Evolutionary conservation across 1,140 invertebrate species (phyloP).

Genomic region (Procambarus clarkii): DNA sequence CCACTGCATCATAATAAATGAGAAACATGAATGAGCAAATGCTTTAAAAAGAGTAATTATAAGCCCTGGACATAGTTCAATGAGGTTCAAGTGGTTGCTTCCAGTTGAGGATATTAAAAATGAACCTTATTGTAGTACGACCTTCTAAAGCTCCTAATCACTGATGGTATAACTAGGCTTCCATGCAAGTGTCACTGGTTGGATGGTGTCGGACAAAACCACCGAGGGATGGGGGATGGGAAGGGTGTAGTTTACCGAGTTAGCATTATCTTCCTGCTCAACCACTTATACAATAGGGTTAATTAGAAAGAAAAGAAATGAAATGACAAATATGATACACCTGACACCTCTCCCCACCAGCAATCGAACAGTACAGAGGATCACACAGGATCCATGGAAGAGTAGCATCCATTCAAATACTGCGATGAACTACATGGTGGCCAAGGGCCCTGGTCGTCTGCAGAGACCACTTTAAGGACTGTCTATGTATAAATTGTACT

Average conservation of each 20-base stretch:
- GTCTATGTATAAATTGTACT: slow-evolving; percentile 50
- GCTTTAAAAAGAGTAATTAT: slow-evolving; percentile 21
- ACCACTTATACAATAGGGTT: slow-evolving; percentile 44
- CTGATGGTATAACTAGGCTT: slow-evolving; percentile 13
- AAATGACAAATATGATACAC: slow-evolving; percentile 44
- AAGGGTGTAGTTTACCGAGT: slow-evolving; percentile 20
- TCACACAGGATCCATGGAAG: slow-evolving; percentile 42
- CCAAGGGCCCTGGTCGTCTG: slow-evolving; percentile 37
- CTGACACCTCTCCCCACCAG: slow-evolving; percentile 46
- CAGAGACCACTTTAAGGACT: slow-evolving; percentile 36
- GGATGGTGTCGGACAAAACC: slow-evolving; percentile 29
- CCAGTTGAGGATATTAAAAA: background rate
- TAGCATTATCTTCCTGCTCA: slow-evolving; percentile 34
- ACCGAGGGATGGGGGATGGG: background rate
- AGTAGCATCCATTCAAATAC: slow-evolving; percentile 32
- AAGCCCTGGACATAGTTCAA: slow-evolving; percentile 22
- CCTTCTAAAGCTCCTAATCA: slow-evolving; percentile 26
- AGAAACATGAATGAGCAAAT: slow-evolving; percentile 36
- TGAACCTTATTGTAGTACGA: slow-evolving; percentile 24
- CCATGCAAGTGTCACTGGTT: slow-evolving; percentile 15
- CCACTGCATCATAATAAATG: slow-evolving; percentile 20
- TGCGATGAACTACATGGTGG: slow-evolving; percentile 47
- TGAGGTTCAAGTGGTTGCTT: slow-evolving; percentile 20
- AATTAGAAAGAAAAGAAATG: slow-evolving; percentile 30
- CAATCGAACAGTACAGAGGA: slow-evolving; percentile 36